phyloP scores from a whole-genome alignment of 2,888 invertebrate genomes.

The Megamerina dolium region DNA sequence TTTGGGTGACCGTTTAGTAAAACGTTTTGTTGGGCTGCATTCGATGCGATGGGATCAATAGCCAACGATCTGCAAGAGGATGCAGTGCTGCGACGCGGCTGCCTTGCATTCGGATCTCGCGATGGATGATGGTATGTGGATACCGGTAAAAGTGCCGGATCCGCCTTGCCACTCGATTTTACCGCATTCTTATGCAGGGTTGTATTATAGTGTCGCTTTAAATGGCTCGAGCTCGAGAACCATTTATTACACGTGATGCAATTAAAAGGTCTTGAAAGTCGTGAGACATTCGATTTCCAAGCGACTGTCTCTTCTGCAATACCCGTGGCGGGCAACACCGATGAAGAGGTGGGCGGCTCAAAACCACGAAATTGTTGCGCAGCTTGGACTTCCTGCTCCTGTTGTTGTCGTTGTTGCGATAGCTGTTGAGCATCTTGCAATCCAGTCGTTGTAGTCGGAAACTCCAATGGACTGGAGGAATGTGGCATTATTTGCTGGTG shows the following conservation, averaged over 20 bases:
- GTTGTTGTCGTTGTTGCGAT: conserved; percentile 22
- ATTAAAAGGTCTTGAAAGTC: conserved; percentile 86
- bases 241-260: conserved; percentile 91
- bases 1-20: too few species aligned
- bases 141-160: conserved; percentile 78
- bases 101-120: conserved; percentile 56
- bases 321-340: conserved; percentile 56
- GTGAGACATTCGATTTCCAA: conserved; percentile 87
- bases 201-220: conserved; percentile 87
- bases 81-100: conserved; percentile 34
- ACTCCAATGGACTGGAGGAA: conserved; percentile 38
- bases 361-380: conserved; percentile 55
- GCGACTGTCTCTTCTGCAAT: conserved; percentile 63
- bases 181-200: conserved; percentile 88
- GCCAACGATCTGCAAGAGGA: too few species aligned
- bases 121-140: conserved; percentile 78
- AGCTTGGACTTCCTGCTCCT: too few species aligned
- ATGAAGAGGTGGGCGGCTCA: conserved; percentile 56
- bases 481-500: conserved; percentile 37
- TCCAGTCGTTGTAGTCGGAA: too few species aligned
- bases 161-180: conserved; percentile 77
- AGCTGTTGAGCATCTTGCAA: conserved; percentile 12
- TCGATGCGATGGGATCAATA: too few species aligned
- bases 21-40: too few species aligned
- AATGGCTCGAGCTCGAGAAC: conserved; percentile 88